Evolutionary conservation across 1,140 invertebrate genomes (phyloP), one percentile per base, ranked within the genome.

Genomic region (Phymorhynchus buccinoides): DNA sequence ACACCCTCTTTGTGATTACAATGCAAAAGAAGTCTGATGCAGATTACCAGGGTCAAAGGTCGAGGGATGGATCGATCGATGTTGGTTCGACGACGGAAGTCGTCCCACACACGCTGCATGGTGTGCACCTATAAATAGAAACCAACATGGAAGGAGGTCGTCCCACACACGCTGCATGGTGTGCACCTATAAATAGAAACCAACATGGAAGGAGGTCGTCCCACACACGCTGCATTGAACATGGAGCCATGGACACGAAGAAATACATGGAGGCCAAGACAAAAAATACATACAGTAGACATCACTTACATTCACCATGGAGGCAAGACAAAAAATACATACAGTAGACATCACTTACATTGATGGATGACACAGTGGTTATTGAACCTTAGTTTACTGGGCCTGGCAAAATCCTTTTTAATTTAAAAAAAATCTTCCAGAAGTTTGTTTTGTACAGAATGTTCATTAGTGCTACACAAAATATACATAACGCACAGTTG

Each of bases 91-190:
- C 85, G 84, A n/a, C 88, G 87, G 80, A 88, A 92, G 71, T 92
- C 91, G 73, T 92, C 91, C 90, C 89, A 92, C 41, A 92, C 42
- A 68, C 86, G 86, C 77, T 90, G 87, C 83, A 90, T 83, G 75
- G 89, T 87, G 79, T 92, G 88, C 37, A 86, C 88, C 91, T 48
- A 85, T 62, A n/a, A 62, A 52, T 14, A 78, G 35, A 7, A 30
- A 12, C 9, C 7, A 6, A 68, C 7, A 68, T 68, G 66, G 7
- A 7, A 68, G 86, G 79, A 87, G 92, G 56, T 92, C 91, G 71
- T 92, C 91, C 89, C 89, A 92, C 35, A 92, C 37, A 56, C 86
- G 86, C 75, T 90, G 87, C 81, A 89, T 80, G 73, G 89, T 86
- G 78, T 92, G 87, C 37, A 85, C 88, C 91, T 30, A 79, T 62